Base-by-base conservation (phyloP, 2,797 vertebrate genomes). In the Melanotaenia maccullochi region DNA sequence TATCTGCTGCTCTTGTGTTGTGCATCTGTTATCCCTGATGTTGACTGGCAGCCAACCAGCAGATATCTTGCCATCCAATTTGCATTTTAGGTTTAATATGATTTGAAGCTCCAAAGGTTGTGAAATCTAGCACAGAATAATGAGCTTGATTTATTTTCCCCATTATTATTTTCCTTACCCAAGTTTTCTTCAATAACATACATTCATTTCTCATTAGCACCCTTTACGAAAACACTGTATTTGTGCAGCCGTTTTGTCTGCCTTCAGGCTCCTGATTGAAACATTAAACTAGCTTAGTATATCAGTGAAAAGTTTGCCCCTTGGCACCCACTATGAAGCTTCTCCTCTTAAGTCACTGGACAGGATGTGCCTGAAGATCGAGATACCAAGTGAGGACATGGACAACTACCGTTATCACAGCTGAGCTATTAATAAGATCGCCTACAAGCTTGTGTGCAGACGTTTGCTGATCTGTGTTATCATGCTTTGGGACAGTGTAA, bases 351-450 rank as follows among this genome's bases (percentile, higher is more conserved):
- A 76, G 82, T 62, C 70, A 79, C 69, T 57, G 78, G 72, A 74
- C 89, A 79, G 75, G 83, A 90, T 80, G 86, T 35, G 80, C 69
- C 86, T 78, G 88, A 83, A 90, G 82, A 86, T 71, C n/a, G 71
- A 89, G 83, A 93, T 93, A 92, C 87, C 60, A 35, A 75, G 75
- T 24, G 71, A 75, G 78, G 79, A 89, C 63, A 70, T 84, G 67
- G 85, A 93, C 78, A 57, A 65, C 73, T 61, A 60, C 62, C n/a
- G 67, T 86, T 93, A 92, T 89, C 83, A 13, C 69, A 59, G 79
- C 71, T 60, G 38, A 60, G 77, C 85, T 84, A 92, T 78, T 57
- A 49, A 87, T 90, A 90, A 88, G 87, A 93, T 82, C 61, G 66
- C 68, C 76, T 63, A 38, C 75, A 78, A 80, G 86, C 71, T 84